Conservation (phyloP, 2,113 vertebrate genomes). For the Tapirus terrestris region DNA sequence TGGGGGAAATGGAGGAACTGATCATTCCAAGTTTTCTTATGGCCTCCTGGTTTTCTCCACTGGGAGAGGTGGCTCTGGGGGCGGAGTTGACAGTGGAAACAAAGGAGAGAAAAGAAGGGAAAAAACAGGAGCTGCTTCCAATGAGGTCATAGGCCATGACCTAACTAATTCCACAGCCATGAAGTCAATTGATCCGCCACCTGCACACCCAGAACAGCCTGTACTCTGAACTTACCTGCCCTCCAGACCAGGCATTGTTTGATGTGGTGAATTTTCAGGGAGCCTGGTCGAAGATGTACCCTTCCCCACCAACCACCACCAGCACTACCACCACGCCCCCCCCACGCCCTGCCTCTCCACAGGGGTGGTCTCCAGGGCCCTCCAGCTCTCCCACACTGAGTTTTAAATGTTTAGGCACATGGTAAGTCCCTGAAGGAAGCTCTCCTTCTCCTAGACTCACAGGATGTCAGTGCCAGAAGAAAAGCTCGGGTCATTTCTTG, state of each 20-base stretch:
- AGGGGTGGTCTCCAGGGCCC: background rate
- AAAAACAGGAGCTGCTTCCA: conserved; percentile 37
- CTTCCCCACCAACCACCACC: no score
- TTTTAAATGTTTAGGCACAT: background rate
- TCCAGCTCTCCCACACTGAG: background rate
- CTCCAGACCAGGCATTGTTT: background rate
- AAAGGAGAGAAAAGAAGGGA: conserved; percentile 70
- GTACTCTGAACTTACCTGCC: conserved; percentile 51
- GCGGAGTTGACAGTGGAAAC: conserved; percentile 47
- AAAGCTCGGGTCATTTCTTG: background rate
- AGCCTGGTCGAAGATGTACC: background rate
- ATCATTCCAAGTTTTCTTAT: conserved; percentile 61
- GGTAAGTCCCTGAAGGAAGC: background rate
- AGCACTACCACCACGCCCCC: background rate
- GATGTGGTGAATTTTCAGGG: conserved; percentile 2
- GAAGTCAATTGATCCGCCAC: background rate
- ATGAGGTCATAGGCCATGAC: background rate
- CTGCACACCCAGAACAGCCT: background rate
- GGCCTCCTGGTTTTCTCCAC: conserved; percentile 49
- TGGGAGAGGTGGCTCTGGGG: conserved; percentile 41
- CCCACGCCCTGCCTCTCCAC: background rate
- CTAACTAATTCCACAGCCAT: conserved; percentile 50
- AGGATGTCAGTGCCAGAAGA: background rate
- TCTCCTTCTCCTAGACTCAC: background rate
- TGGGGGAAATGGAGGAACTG: conserved; percentile 29